Percentiles rank a stretch among this genome's conserved stretches.
Conservation (phyloP, 2,113 vertebrate species). For the Phaethornis superciliosus region DNA sequence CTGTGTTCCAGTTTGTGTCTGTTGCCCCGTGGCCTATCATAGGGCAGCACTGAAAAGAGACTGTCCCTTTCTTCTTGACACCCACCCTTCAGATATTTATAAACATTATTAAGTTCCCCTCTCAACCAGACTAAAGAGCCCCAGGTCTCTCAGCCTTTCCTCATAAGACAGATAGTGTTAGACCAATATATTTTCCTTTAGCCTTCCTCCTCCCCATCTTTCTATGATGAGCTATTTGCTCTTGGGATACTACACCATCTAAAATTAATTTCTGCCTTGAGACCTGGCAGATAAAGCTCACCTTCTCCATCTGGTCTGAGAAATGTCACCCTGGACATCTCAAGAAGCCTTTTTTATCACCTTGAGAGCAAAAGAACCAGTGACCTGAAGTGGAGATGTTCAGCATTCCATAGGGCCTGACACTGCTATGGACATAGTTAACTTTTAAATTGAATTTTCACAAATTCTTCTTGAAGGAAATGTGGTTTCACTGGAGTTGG, state of each 20-base stretch:
- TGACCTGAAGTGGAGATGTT: neutral
- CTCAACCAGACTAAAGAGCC: too few species aligned
- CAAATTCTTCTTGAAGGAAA: neutral
- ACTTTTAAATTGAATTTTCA: neutral
- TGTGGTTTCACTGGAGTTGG: neutral
- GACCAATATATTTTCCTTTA: neutral
- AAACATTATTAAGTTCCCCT: too few species aligned
- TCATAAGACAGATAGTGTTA: too few species aligned
- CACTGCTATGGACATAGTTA: neutral
- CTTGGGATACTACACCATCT: neutral
- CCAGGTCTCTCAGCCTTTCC: too few species aligned
- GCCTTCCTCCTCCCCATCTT: neutral
- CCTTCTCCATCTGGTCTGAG: neutral
- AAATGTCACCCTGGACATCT: neutral
- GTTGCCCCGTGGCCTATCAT: too few species aligned
- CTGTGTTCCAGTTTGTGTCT: too few species aligned
- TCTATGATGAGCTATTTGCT: neutral
- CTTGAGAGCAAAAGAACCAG: neutral
- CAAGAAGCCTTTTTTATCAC: neutral
- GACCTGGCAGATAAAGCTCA: neutral
- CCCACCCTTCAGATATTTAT: too few species aligned
- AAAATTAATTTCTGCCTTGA: neutral
- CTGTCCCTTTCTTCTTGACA: too few species aligned
- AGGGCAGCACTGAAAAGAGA: too few species aligned
- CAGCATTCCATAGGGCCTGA: neutral